Evolutionary conservation across 2,888 invertebrate species (phyloP).

Genomic region (Cantharis rustica): DNA sequence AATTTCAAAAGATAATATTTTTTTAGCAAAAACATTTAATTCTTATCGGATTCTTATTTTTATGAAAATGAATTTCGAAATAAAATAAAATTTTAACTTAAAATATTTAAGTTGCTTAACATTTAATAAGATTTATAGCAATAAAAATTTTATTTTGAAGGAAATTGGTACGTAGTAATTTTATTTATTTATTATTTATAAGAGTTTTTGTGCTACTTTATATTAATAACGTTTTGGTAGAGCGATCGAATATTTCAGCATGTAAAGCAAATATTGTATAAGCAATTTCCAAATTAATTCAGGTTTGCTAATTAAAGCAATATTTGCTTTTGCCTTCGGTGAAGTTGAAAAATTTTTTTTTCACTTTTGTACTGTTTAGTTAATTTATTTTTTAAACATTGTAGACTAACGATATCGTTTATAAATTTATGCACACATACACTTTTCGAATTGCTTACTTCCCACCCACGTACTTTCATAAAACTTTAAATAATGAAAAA

Average conservation of each 20-base stretch:
- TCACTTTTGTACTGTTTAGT: not conserved
- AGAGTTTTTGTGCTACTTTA: not conserved
- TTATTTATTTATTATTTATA: not conserved
- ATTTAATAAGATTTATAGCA: not conserved
- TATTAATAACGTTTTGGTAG: not conserved
- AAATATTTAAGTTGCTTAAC: not conserved
- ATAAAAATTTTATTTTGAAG: not conserved
- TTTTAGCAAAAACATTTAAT: not conserved
- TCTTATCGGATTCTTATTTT: not conserved
- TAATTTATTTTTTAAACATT: not conserved
- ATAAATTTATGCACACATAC: not conserved
- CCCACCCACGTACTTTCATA: not conserved
- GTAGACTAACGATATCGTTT: not conserved
- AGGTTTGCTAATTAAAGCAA: conserved; percentile 2
- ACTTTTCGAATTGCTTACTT: not conserved
- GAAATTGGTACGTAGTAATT: not conserved
- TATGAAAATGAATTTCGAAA: not conserved
- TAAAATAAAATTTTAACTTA: not conserved
- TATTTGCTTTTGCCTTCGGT: conserved; percentile 1
- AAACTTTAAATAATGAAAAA: not conserved
- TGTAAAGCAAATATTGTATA: conserved; percentile 3
- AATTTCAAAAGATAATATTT: not conserved
- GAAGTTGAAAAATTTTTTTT: not conserved
- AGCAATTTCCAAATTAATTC: conserved; percentile 4
- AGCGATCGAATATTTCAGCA: conserved; percentile 2